phyloP scores from a whole-genome alignment of 1,140 invertebrate genomes.

The Schmidtea mediterranea region DNA sequence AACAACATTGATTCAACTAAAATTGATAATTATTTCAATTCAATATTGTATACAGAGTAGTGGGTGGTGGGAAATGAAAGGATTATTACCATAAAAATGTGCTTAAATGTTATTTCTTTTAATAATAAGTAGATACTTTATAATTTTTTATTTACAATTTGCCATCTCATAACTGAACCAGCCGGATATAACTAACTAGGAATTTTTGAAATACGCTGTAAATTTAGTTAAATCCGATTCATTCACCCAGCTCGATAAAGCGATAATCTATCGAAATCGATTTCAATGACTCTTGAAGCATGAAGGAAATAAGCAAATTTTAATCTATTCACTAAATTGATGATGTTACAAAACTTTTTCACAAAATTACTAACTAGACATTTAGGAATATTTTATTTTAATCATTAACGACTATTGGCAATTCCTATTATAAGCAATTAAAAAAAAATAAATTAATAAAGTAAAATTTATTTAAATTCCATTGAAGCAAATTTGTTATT shows the following conservation, averaged over 20 bases:
- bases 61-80: slow-evolving; percentile 36
- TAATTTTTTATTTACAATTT: not conserved
- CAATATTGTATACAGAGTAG: slow-evolving; percentile 28
- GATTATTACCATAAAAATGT: slow-evolving; percentile 34
- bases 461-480: no score
- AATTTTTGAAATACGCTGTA: not conserved
- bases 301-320: slow-evolving; percentile 35
- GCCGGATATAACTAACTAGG: not conserved
- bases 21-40: slow-evolving; percentile 10
- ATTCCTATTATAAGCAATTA: no score
- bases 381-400: no score
- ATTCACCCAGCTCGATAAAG: not conserved
- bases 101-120: not conserved
- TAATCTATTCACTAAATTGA: slow-evolving; percentile 6
- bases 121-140: not conserved
- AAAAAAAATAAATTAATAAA: no score
- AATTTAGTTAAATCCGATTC: not conserved
- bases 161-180: not conserved
- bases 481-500: no score
- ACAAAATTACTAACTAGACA: no score
- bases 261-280: not conserved
- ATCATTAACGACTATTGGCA: no score
- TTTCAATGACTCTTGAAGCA: slow-evolving; percentile 35
- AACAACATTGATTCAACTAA: slow-evolving; percentile 6
- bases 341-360: no score